Percentiles rank a stretch among this genome's conserved stretches.
Conservation (phyloP, 2,888 invertebrate species). For the Cryptosula pallasiana region DNA sequence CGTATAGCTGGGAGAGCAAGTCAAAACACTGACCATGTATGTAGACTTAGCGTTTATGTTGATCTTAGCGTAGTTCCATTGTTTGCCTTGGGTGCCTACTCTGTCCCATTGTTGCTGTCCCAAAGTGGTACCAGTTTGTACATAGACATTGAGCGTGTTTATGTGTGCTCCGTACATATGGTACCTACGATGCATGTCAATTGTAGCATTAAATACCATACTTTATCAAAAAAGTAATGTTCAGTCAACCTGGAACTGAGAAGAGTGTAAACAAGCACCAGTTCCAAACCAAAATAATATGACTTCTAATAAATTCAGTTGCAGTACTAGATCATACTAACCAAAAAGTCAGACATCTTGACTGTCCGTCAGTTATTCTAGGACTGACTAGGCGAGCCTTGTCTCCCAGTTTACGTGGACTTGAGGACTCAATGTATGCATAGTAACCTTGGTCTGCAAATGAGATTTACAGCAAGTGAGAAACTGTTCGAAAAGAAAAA, state of each 20-base stretch:
- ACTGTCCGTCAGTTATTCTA: constrained; percentile 29
- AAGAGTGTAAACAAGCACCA: too few relatives aligned
- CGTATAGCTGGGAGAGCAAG: too few relatives aligned
- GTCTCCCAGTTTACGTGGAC: constrained; percentile 34
- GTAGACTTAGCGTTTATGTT: not conserved
- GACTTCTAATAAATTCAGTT: too few relatives aligned
- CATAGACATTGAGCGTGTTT: constrained; percentile 40
- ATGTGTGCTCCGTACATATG: constrained; percentile 43
- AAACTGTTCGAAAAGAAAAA: too few relatives aligned
- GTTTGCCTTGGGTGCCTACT: constrained; percentile 8
- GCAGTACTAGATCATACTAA: too few relatives aligned
- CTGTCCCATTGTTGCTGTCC: not conserved
- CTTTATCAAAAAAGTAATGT: too few relatives aligned
- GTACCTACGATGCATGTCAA: constrained; percentile 32
- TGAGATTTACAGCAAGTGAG: too few relatives aligned
- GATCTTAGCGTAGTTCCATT: constrained; percentile 22
- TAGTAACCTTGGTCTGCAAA: constrained; percentile 34
- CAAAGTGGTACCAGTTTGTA: constrained; percentile 22
- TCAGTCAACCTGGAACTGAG: too few relatives aligned
- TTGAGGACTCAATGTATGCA: constrained; percentile 37
- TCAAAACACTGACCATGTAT: not conserved
- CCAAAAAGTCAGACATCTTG: constrained; percentile 40
- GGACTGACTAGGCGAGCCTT: constrained; percentile 36
- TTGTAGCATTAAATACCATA: too few relatives aligned
- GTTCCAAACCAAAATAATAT: too few relatives aligned